Conservation (phyloP, 2,888 invertebrate species). For the Tanytarsus gracilentus region DNA sequence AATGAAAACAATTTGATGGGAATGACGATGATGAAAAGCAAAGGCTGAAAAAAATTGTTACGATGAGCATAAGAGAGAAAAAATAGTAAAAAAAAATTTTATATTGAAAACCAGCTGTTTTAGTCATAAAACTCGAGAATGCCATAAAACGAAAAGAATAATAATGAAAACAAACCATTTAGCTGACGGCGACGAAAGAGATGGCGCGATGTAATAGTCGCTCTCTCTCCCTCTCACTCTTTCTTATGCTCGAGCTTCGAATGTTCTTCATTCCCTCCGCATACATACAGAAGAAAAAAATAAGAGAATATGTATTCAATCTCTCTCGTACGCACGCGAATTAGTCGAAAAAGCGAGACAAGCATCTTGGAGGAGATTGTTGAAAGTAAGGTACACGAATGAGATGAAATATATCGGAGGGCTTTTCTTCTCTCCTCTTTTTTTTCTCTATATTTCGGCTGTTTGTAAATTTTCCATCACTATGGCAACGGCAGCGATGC, state of each 20-base stretch:
- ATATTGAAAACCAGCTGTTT: slow-evolving; percentile 26
- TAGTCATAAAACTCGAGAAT: slow-evolving; percentile 15
- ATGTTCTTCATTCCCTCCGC: too few relatives aligned
- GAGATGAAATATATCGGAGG: slow-evolving; percentile 26
- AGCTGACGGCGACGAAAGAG: slow-evolving; percentile 26
- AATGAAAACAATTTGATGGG: slow-evolving; percentile 2
- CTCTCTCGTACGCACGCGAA: slow-evolving; percentile 6
- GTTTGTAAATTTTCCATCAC: slow-evolving; percentile 24
- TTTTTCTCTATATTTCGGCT: background rate
- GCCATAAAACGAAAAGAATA: slow-evolving; percentile 24
- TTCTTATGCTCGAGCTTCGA: too few relatives aligned
- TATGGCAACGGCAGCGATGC: slow-evolving; percentile 14
- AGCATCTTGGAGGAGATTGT: slow-evolving; percentile 12
- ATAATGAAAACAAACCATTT: slow-evolving; percentile 29
- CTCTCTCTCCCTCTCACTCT: too few relatives aligned
- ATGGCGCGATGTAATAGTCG: slow-evolving; percentile 19
- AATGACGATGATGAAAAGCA: slow-evolving; percentile 14
- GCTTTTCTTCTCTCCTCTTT: background rate
- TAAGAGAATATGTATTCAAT: too few relatives aligned
- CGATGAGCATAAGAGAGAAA: slow-evolving; percentile 8
- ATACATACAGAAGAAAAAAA: too few relatives aligned
- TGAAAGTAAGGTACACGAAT: slow-evolving; percentile 26
- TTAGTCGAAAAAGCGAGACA: slow-evolving; percentile 15
- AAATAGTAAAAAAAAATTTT: too few relatives aligned
- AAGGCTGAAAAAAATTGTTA: slow-evolving; percentile 11